Evolutionary conservation across 2,888 invertebrate genomes (phyloP).

Genomic region (Rhabditophanes sp.): DNA sequence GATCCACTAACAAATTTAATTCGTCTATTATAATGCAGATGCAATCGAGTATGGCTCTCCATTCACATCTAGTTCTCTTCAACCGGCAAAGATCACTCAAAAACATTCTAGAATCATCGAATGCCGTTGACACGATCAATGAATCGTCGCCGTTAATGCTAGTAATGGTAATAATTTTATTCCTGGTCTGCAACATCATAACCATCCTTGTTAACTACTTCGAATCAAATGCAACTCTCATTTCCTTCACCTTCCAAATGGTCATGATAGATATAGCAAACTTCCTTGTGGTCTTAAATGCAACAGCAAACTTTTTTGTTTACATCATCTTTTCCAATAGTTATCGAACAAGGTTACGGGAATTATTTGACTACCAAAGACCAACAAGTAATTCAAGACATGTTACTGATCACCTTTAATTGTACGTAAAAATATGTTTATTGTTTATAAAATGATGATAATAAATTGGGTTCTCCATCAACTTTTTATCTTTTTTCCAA

Average conservation of each 20-base stretch:
- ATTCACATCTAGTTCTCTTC: not conserved
- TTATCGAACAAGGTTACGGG: slow-evolving; percentile 6
- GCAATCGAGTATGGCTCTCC: too few relatives aligned
- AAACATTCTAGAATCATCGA: not conserved
- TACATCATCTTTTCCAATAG: slow-evolving; percentile 6
- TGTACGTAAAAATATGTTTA: too few relatives aligned
- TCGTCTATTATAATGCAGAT: too few relatives aligned
- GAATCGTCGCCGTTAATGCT: slow-evolving; percentile 5
- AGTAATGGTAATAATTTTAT: slow-evolving; percentile 4
- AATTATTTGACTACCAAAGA: too few relatives aligned
- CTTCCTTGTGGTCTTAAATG: slow-evolving; percentile 10
- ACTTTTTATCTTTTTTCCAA: too few relatives aligned
- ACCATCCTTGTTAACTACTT: slow-evolving; percentile 5
- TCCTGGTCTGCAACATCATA: slow-evolving; percentile 7
- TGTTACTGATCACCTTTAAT: too few relatives aligned
- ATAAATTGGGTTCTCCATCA: too few relatives aligned
- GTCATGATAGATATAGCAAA: slow-evolving; percentile 8
- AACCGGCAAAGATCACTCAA: not conserved
- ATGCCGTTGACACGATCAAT: not conserved
- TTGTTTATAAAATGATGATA: too few relatives aligned
- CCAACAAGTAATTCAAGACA: too few relatives aligned
- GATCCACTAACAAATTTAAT: too few relatives aligned
- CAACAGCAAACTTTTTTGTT: slow-evolving; percentile 9
- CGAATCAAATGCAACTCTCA: slow-evolving; percentile 4
- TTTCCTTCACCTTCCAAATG: too few relatives aligned